phyloP scores from a whole-genome alignment of 2,113 vertebrate species.

The Hippocampus zosterae region DNA sequence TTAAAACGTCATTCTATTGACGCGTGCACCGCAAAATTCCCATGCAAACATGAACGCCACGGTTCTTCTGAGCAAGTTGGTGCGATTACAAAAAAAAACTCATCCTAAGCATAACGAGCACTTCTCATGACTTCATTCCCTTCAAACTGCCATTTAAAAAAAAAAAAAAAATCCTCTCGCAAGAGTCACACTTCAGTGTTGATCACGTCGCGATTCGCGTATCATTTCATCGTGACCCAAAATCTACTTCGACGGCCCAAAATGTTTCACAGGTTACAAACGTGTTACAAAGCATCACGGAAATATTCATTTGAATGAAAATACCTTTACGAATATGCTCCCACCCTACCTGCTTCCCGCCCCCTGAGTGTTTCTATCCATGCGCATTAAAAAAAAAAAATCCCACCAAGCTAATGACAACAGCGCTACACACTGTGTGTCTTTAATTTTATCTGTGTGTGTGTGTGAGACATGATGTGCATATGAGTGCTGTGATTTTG shows the following conservation, averaged over 20 bases:
- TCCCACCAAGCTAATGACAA: constrained; percentile 56
- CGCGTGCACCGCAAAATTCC: not conserved
- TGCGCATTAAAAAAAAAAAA: constrained; percentile 59
- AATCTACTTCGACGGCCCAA: constrained; percentile 37
- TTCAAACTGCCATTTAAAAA: too few species aligned
- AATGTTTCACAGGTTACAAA: constrained; percentile 69
- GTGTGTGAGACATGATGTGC: constrained; percentile 14
- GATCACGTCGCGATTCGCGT: not conserved
- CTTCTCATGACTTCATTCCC: not conserved
- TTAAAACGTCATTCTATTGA: not conserved
- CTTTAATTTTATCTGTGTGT: constrained; percentile 10
- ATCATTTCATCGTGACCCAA: not conserved
- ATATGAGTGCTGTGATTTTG: constrained; percentile 63
- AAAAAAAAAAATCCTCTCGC: too few species aligned
- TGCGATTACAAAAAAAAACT: too few species aligned
- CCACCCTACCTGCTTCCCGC: constrained; percentile 36
- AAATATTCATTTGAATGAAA: constrained; percentile 41
- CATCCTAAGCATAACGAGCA: too few species aligned
- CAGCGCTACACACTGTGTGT: constrained; percentile 52
- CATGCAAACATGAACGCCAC: not conserved
- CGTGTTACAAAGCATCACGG: constrained; percentile 55
- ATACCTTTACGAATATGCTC: not conserved
- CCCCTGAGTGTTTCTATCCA: constrained; percentile 72
- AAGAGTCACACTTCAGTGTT: not conserved
- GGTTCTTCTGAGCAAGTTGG: not conserved